phyloP scores from a whole-genome alignment of 2,113 vertebrate genomes.

The Gobiocypris rarus region DNA sequence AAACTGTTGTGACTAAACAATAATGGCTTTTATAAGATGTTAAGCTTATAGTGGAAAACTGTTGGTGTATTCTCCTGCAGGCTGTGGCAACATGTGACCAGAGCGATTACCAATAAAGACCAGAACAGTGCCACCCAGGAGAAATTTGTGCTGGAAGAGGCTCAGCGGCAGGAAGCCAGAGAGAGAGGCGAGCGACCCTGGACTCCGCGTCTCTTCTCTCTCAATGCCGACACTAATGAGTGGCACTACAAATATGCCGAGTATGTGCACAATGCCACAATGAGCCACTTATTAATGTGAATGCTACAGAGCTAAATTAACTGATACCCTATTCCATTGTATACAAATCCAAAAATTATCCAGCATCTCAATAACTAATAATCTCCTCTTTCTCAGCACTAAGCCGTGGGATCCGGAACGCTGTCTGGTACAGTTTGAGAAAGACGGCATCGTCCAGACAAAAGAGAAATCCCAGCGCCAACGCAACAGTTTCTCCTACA shows the following conservation, averaged over 20 bases:
- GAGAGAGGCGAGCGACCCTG: conserved; percentile 84
- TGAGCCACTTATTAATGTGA: neutral
- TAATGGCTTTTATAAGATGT: neutral
- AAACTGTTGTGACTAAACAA: neutral
- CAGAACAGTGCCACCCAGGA: conserved; percentile 90
- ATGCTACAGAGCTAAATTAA: neutral
- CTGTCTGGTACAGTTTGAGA: conserved; percentile 88
- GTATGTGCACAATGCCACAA: conserved; percentile 67
- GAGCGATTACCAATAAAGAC: conserved; percentile 87
- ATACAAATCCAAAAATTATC: neutral
- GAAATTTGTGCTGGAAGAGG: conserved; percentile 90
- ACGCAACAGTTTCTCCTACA: conserved; percentile 75
- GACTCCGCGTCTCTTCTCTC: conserved; percentile 82
- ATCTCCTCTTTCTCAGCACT: conserved; percentile 68
- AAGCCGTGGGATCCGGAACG: conserved; percentile 86
- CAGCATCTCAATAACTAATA: neutral
- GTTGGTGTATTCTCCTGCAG: conserved; percentile 66
- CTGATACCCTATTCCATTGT: neutral
- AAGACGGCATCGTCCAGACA: conserved; percentile 88
- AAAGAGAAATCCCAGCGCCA: conserved; percentile 74
- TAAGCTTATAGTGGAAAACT: neutral
- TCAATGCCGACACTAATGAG: conserved; percentile 76
- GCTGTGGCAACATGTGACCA: conserved; percentile 92
- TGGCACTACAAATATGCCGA: conserved; percentile 89
- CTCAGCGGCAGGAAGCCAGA: conserved; percentile 81